These are phyloP conservation scores for Kryptolebias ocellatus DNA, from an alignment of 2,797 vertebrate genomes.

Conservation along the genomic window DNA sequence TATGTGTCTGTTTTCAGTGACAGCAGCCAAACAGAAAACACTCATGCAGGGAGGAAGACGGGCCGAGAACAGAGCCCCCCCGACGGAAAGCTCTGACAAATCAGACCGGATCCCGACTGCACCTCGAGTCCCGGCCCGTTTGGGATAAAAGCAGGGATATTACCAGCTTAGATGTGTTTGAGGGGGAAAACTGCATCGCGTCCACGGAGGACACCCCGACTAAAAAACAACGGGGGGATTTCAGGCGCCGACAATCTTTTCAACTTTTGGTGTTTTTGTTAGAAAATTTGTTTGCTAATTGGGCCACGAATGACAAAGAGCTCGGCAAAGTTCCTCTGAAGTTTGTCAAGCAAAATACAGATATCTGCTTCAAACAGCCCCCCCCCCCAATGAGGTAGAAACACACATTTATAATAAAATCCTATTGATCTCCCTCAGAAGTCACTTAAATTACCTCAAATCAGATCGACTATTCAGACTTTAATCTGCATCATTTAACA, in stretches of 20 bases:
- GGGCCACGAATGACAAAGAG: constrained; percentile 58
- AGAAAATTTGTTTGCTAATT: constrained; percentile 62
- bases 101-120: constrained; percentile 83
- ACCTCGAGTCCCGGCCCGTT: constrained; percentile 43
- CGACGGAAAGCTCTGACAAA: constrained; percentile 92
- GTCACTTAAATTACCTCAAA: background rate
- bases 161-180: constrained; percentile 47
- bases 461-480: constrained; percentile 1
- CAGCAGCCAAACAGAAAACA: constrained; percentile 91
- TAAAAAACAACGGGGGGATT: constrained; percentile 76
- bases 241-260: constrained; percentile 53
- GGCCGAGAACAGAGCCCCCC: constrained; percentile 55
- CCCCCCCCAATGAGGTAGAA: background rate
- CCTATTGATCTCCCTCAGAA: constrained; percentile 14
- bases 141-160: constrained; percentile 39
- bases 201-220: constrained; percentile 30
- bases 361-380: constrained; percentile 36
- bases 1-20: constrained; percentile 91
- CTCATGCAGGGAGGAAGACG: constrained; percentile 80
- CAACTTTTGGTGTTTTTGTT: constrained; percentile 31
- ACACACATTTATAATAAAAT: background rate
- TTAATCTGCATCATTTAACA: background rate
- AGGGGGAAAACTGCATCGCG: constrained; percentile 37
- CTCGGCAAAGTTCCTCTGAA: constrained; percentile 39
- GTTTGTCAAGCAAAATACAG: constrained; percentile 38